These are phyloP conservation scores for Pollenia labialis DNA, from an alignment of 2,888 invertebrate species.

Conservation along the genomic window DNA sequence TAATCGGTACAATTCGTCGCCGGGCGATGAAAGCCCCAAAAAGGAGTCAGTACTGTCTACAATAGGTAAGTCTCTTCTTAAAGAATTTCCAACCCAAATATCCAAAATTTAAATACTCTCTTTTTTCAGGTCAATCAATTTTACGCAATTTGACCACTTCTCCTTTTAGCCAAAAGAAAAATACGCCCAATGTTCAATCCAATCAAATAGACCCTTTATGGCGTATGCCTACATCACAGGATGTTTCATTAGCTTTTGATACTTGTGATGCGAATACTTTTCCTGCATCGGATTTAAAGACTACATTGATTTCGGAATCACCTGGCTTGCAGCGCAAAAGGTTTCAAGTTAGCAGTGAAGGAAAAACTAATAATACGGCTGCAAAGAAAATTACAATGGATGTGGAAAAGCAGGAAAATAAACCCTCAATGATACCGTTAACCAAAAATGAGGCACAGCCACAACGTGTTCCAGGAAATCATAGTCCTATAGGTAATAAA, in stretches of 20 bases:
- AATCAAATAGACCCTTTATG: constrained; percentile 76
- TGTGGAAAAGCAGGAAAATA: constrained; percentile 60
- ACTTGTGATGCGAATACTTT: constrained; percentile 67
- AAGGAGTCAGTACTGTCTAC: constrained; percentile 83
- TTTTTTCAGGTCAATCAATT: constrained; percentile 81
- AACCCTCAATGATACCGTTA: constrained; percentile 74
- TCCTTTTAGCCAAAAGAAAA: constrained; percentile 83
- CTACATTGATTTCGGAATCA: constrained; percentile 58
- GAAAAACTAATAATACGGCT: constrained; percentile 41
- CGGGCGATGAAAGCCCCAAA: constrained; percentile 80
- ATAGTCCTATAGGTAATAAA: constrained; percentile 87
- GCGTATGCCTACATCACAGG: constrained; percentile 74
- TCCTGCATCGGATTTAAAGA: constrained; percentile 66
- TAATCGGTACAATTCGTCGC: constrained; percentile 75
- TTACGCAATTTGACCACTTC: constrained; percentile 83
- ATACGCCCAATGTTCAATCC: constrained; percentile 75
- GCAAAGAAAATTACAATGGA: constrained; percentile 54
- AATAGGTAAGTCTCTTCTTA: constrained; percentile 78
- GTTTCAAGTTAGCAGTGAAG: constrained; percentile 75
- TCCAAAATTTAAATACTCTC: background rate
- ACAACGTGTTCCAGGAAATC: constrained; percentile 86
- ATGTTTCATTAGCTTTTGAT: constrained; percentile 73
- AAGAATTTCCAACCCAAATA: background rate
- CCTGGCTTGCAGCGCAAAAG: constrained; percentile 75
- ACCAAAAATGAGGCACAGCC: constrained; percentile 75